These are phyloP conservation scores for Chrysolina oricalcia DNA, from an alignment of 2,888 invertebrate species.

Conservation along the genomic window DNA sequence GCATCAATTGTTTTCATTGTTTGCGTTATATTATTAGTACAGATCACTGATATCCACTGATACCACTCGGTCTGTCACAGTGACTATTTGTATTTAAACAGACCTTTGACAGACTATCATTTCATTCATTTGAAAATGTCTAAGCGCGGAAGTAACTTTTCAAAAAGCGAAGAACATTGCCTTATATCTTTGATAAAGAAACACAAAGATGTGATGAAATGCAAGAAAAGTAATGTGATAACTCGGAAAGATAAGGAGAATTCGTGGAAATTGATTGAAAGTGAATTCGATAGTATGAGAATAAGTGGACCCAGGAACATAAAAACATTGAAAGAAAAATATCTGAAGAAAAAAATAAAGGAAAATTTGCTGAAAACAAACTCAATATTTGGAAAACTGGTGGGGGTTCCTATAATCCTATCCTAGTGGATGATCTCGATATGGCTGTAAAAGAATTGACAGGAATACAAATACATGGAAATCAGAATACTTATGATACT, in stretches of 20 bases:
- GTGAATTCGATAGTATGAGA: neutral
- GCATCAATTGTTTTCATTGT: too few species aligned
- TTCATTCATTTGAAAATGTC: constrained; percentile 1
- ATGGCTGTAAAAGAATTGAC: neutral
- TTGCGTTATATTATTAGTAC: too few species aligned
- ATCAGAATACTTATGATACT: constrained; percentile 5
- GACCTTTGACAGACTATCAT: too few species aligned
- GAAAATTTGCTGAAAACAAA: constrained; percentile 3
- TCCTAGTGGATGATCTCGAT: constrained; percentile 3
- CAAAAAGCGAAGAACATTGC: constrained; percentile 1
- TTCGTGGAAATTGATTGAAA: constrained; percentile 4
- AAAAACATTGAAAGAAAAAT: neutral
- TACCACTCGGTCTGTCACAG: too few species aligned
- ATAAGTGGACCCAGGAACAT: constrained; percentile 2
- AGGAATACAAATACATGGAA: neutral
- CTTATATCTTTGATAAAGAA: constrained; percentile 1
- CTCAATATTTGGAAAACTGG: neutral
- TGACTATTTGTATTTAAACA: too few species aligned
- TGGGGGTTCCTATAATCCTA: neutral
- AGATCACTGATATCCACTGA: too few species aligned
- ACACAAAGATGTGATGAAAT: neutral
- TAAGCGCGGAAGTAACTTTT: constrained; percentile 4
- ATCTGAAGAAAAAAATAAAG: constrained; percentile 7
- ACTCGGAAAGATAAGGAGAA: neutral
- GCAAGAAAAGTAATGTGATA: constrained; percentile 1